phyloP scores from a whole-genome alignment of 2,888 invertebrate species.

The Opisthograptis luteolata region DNA sequence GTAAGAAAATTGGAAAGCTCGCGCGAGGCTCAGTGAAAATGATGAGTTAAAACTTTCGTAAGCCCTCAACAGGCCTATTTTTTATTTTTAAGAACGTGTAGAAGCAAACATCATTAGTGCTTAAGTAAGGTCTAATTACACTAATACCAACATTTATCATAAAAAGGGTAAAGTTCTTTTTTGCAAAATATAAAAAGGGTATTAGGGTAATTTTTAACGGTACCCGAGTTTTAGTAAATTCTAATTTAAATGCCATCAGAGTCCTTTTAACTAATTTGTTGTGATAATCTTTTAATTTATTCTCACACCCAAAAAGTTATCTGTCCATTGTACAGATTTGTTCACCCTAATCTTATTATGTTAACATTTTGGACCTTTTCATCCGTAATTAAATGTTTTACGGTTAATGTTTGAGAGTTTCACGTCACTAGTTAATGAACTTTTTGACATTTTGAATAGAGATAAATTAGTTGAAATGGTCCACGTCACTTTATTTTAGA shows the following conservation, averaged over 20 bases:
- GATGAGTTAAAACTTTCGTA: too few species aligned
- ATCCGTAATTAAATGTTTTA: constrained; percentile 48
- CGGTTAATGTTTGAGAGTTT: constrained; percentile 33
- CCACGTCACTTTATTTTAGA: background rate
- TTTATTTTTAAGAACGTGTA: background rate
- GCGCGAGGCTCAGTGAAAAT: too few species aligned
- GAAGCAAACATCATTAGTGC: constrained; percentile 7
- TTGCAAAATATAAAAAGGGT: constrained; percentile 6
- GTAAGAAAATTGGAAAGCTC: too few species aligned
- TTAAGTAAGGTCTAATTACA: constrained; percentile 6
- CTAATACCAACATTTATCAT: constrained; percentile 6
- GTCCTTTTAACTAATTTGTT: constrained; percentile 35
- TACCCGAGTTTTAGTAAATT: constrained; percentile 26
- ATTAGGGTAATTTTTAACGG: background rate
- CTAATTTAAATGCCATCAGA: constrained; percentile 36
- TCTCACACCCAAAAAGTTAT: constrained; percentile 40
- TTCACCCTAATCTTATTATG: constrained; percentile 49
- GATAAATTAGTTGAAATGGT: background rate
- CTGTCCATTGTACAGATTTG: constrained; percentile 39
- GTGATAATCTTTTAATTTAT: constrained; percentile 53
- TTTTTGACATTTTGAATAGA: background rate
- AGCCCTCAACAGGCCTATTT: too few species aligned
- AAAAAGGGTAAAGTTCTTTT: constrained; percentile 1
- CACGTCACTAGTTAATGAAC: background rate
- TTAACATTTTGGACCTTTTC: constrained; percentile 45